phyloP scores from a whole-genome alignment of 92 coral and sea anemone genomes.

The Phenganax stokvisi region DNA sequence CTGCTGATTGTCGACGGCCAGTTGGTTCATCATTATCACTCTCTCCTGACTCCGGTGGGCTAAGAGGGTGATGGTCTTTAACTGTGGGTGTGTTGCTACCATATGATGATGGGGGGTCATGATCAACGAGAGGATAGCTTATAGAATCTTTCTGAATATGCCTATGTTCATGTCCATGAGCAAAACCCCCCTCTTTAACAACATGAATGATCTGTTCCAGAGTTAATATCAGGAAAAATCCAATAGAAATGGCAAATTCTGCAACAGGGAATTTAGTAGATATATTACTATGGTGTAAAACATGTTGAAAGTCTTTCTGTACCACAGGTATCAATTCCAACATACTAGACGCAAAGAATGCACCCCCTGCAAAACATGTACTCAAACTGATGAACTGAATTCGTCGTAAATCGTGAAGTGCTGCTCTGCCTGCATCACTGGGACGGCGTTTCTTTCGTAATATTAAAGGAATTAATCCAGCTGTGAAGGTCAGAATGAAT shows the following conservation, averaged over 20 bases:
- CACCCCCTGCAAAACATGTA: slow-evolving; percentile 97
- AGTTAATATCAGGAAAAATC: slow-evolving; percentile 72
- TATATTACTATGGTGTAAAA: slow-evolving; percentile 48
- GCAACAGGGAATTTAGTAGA: slow-evolving; percentile 75
- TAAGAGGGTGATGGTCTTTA: neutral
- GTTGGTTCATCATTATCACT: slow-evolving; percentile 6
- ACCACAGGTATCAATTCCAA: slow-evolving; percentile 87
- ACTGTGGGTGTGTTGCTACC: neutral
- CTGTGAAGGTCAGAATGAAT: slow-evolving; percentile 56
- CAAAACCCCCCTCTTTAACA: slow-evolving; percentile 52
- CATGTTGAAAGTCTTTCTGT: slow-evolving; percentile 59
- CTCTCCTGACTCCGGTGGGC: slow-evolving; percentile 8
- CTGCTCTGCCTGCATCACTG: neutral
- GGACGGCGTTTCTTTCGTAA: slow-evolving; percentile 44
- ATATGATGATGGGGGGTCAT: neutral
- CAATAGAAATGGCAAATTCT: slow-evolving; percentile 77
- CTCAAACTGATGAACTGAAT: slow-evolving; percentile 55
- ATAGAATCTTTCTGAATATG: neutral
- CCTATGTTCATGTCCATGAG: slow-evolving; percentile 46
- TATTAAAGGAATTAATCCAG: slow-evolving; percentile 70
- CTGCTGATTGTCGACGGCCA: neutral
- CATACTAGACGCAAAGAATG: slow-evolving; percentile 83
- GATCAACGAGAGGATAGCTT: neutral
- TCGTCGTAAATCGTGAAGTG: slow-evolving; percentile 25
- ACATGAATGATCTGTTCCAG: slow-evolving; percentile 75